Conservation (phyloP, 1,140 invertebrate genomes). For the Idris sp. region DNA sequence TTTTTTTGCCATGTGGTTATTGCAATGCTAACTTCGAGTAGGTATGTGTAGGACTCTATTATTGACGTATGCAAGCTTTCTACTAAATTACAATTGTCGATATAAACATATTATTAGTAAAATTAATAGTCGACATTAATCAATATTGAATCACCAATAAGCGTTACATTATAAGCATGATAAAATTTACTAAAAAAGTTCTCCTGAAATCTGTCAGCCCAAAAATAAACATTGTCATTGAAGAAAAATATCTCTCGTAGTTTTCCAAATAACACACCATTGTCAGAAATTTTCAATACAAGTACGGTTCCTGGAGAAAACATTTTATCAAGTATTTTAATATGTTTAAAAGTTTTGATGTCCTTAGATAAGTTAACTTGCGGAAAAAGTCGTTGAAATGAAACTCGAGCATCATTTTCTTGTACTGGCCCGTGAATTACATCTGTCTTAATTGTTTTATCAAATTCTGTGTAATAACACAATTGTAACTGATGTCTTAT, state of each 20-base stretch:
- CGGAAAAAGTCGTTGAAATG: neutral
- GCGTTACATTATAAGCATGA: conserved; percentile 1
- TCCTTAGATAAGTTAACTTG: neutral
- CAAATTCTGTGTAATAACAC: neutral
- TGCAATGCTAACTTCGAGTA: too few species aligned
- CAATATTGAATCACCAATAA: neutral
- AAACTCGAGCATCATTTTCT: neutral
- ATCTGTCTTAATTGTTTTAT: neutral
- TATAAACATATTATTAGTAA: too few species aligned
- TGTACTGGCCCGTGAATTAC: neutral
- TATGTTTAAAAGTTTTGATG: conserved; percentile 1
- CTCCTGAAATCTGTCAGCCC: neutral
- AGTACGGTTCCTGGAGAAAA: conserved; percentile 11
- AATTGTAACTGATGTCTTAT: conserved; percentile 9
- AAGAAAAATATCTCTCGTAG: neutral
- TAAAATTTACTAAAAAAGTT: conserved; percentile 10
- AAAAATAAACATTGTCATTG: conserved; percentile 4
- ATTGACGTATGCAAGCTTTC: too few species aligned
- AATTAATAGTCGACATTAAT: conserved; percentile 14
- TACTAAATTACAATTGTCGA: too few species aligned
- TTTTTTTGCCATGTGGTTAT: too few species aligned
- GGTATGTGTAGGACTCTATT: too few species aligned
- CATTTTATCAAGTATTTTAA: conserved; percentile 1
- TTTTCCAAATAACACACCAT: conserved; percentile 5
- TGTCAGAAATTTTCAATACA: neutral